Evolutionary conservation across 1,140 invertebrate genomes (phyloP), one percentile per base, ranked within the genome.

Genomic region (Lanistes nyassanus): DNA sequence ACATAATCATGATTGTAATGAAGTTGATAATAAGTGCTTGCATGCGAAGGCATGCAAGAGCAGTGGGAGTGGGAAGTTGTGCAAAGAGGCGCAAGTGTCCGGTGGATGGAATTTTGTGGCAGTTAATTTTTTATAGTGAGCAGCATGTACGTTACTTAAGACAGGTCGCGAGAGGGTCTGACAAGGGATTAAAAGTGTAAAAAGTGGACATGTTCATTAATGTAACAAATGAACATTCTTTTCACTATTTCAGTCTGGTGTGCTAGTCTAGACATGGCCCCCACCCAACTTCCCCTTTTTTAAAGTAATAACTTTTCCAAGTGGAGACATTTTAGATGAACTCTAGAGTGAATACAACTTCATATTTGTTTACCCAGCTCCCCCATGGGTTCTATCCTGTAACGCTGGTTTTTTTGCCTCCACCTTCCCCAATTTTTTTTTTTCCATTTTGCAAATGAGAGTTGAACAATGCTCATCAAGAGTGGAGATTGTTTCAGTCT

Each of bases 1-100:
- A 70, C 68, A 70, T 70, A 70, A 70, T 70, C 68, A 53, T 56
- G 51, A 70, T 56, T 51, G 47, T 51, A 34, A 36, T 47, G 42
- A 47, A 47, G 42, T 16, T 47, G 42, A 47, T 47, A 47, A 47
- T 47, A 47, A 16, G 42, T 47, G 42, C 42, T 47, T 47, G 26
- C 21, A n/a, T 5, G 7, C 29, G 19, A 34, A 0, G 19, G 29
- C 29, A 16, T 34, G n/a, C 23, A 26, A 64, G 13, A 26, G 47
- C 21, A 19, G 6, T 23, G 51, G 37, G 47, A 51, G 47, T 70
- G 68, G 23, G 51, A 70, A 51, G 68, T 70, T 70, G 68, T 70
- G 68, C 55, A 31, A 55, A 70, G 47, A 55, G 53, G 42, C 55
- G 47, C 68, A 70, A 70, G 56, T 70, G 36, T 31, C 31, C 19